A percentile compares a stretch with the other conserved stretches of the same genome.
Conservation (phyloP, 2,797 vertebrate genomes). For the Uromys caudimaculatus region DNA sequence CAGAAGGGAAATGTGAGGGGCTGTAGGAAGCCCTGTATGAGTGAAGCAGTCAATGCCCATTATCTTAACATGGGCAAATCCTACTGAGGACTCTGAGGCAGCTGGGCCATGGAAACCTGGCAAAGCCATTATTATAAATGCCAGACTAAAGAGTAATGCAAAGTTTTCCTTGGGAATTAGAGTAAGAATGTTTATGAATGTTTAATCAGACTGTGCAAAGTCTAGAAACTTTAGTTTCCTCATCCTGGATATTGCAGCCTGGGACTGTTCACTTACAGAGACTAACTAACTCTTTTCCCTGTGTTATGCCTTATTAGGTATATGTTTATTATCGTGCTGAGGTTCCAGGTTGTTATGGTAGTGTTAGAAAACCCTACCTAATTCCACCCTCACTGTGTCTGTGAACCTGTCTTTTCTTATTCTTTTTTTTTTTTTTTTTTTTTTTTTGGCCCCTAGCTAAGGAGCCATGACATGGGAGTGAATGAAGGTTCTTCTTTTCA, state of each 20-base stretch:
- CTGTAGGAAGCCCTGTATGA: neutral
- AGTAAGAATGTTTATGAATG: neutral
- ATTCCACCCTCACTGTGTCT: neutral
- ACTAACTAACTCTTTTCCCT: neutral
- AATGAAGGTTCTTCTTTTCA: neutral
- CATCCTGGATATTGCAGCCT: too few species aligned
- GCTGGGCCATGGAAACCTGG: neutral
- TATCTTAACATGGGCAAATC: neutral
- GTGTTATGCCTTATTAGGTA: neutral
- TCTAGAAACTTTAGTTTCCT: neutral
- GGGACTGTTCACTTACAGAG: neutral
- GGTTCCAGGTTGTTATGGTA: neutral
- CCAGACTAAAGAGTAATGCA: neutral
- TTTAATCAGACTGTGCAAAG: neutral
- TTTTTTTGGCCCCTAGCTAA: neutral
- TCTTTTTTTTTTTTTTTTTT: neutral
- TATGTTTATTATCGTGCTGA: neutral
- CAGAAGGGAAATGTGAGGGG: neutral
- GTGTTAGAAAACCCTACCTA: neutral
- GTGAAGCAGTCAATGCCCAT: too few species aligned
- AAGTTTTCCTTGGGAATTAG: neutral
- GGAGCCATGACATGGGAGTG: neutral
- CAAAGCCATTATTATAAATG: neutral
- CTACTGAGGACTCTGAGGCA: neutral
- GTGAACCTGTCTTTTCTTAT: neutral